These are phyloP conservation scores for Eurytoma californica DNA, from an alignment of 2,888 invertebrate genomes.

Conservation along the genomic window DNA sequence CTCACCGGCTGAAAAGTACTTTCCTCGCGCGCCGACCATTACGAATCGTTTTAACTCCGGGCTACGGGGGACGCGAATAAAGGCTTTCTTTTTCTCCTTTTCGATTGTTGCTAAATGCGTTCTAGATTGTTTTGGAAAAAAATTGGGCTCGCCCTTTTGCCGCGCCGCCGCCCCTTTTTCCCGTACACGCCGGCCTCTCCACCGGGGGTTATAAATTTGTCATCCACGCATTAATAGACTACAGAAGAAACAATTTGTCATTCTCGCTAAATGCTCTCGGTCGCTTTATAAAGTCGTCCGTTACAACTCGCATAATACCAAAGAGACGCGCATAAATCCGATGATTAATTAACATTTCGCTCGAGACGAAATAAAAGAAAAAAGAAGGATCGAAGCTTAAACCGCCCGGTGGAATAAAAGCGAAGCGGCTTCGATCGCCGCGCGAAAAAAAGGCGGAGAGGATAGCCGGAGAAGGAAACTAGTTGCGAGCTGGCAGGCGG, in stretches of 20 bases:
- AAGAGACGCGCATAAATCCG: no score
- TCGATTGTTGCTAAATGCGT: slow-evolving; percentile 17
- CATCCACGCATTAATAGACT: background rate
- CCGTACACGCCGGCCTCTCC: background rate
- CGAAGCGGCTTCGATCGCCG: no score
- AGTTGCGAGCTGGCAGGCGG: background rate
- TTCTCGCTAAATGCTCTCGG: no score
- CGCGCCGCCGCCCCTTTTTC: background rate
- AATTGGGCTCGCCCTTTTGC: background rate
- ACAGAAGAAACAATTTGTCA: no score
- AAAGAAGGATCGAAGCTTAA: no score
- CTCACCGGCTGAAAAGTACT: slow-evolving; percentile 28
- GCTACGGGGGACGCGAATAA: slow-evolving; percentile 15
- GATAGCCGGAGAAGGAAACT: no score
- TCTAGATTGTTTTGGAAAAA: slow-evolving; percentile 23
- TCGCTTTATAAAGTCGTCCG: no score
- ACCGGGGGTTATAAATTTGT: background rate
- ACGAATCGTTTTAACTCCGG: slow-evolving; percentile 43
- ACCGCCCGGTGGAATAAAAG: no score
- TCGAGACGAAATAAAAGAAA: no score
- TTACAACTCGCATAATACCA: no score
- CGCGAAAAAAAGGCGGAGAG: no score
- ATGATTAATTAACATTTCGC: no score
- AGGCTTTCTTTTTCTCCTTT: slow-evolving; percentile 11
- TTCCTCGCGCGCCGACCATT: slow-evolving; percentile 34